phyloP scores from a whole-genome alignment of 2,113 vertebrate genomes.

The Phaethon lepturus region DNA sequence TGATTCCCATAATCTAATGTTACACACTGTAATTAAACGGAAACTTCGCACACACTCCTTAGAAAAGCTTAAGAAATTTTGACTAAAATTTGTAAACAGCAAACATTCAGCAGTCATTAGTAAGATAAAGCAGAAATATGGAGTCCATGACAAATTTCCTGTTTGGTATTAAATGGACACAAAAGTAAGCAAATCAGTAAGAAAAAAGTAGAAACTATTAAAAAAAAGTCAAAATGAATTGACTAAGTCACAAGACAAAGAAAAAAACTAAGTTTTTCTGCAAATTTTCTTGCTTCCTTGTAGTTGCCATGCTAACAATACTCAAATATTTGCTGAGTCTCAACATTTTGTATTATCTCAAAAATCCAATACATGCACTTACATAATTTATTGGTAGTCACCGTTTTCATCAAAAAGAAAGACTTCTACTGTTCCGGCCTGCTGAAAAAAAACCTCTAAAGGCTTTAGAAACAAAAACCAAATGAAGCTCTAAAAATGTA shows the following conservation, averaged over 20 bases:
- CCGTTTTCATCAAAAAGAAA: background rate
- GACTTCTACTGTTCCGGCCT: background rate
- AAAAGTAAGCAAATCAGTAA: background rate
- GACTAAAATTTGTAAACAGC: background rate
- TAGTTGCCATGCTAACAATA: background rate
- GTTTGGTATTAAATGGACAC: background rate
- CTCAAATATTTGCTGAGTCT: background rate
- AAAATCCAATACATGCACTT: background rate
- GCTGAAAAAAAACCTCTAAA: background rate
- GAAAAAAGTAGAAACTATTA: background rate
- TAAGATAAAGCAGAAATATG: background rate
- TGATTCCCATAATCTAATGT: background rate
- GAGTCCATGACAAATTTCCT: background rate
- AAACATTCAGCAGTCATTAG: background rate
- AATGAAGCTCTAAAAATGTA: background rate
- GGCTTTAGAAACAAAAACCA: background rate
- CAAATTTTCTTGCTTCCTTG: background rate
- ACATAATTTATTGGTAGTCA: background rate
- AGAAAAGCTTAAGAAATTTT: background rate
- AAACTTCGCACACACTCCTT: background rate
- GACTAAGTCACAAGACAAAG: background rate
- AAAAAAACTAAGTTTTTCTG: background rate
- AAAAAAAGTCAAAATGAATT: background rate
- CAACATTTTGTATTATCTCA: background rate
- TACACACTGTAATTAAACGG: background rate